A percentile compares a stretch with the other conserved stretches of the same genome.
Conservation (phyloP, 2,888 invertebrate species). For the Timema podura region DNA sequence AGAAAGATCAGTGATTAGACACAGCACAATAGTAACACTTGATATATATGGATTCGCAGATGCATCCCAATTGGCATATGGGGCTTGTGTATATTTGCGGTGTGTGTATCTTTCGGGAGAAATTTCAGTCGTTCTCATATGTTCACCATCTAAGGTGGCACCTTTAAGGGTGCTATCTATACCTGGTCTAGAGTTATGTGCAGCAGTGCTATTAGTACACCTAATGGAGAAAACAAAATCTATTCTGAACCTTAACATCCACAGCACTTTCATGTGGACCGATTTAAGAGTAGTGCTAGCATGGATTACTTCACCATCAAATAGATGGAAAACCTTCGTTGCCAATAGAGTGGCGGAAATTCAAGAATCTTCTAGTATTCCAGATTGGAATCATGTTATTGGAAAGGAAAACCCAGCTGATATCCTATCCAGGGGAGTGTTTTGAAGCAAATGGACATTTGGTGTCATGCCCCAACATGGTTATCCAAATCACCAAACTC, state of each 20-base stretch:
- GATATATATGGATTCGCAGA: neutral
- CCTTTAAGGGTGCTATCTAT: conserved; percentile 34
- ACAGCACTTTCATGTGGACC: conserved; percentile 30
- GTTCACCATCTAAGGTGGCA: conserved; percentile 31
- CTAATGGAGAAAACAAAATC: conserved; percentile 27
- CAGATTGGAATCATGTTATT: no score
- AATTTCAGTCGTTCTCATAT: no score
- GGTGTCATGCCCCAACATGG: no score
- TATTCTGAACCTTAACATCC: conserved; percentile 20
- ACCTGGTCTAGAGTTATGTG: conserved; percentile 38
- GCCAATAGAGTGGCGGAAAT: conserved; percentile 25
- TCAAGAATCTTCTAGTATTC: no score
- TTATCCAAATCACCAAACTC: no score
- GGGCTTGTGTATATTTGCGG: conserved; percentile 30
- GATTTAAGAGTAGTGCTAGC: conserved; percentile 38
- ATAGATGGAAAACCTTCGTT: conserved; percentile 35
- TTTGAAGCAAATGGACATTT: no score
- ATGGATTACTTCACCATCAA: conserved; percentile 34
- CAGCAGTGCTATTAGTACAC: conserved; percentile 34
- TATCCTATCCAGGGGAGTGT: no score
- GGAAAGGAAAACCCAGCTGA: no score
- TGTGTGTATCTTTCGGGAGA: conserved; percentile 31
- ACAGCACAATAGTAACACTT: neutral
- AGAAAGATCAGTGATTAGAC: no score
- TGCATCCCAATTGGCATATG: neutral